Evolutionary conservation across 2,888 invertebrate species (phyloP), one percentile per base, ranked within the genome.

Genomic region (Trileptium ribeirensis): DNA sequence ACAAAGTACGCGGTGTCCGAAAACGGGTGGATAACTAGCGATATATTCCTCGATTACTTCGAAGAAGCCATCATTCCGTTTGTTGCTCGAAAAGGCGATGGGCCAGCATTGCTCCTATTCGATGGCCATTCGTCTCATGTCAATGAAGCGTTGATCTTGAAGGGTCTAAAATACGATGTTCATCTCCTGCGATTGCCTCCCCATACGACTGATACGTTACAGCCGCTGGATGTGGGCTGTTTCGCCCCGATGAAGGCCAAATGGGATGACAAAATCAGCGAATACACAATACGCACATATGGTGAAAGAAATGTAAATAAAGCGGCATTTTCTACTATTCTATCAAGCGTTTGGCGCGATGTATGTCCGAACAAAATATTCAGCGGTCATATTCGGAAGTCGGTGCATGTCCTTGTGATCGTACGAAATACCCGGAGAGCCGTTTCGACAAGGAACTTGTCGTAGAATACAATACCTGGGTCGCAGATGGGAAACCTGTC

Each of bases 21-120:
- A 34, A 75, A 75, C n/a, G 77, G 77, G 8, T 75, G 77, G 77
- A 75, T 75, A 3, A 75, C 77, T 33, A 37, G 8, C 3, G 77
- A 75, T 19, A 38, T 75, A 38, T 75, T 75, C n/a, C 8, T 37
- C n/a, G 38, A 38, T n/a, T 75, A 75, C 36, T 75, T 75, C 39
- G 37, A 24, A n/a, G 37, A 34, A 36, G 39, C 2, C 39, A 37
- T 38, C n/a, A 8, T 36, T n/a, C 77, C 77, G 15, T 37, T 2
- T 3, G n/a, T 38, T 3, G 15, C 3, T 2, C 2, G 2, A 8
- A 75, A 75, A 38, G 36, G 39, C 8, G 77, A 75, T 15, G 39
- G 33, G 8, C 51, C 51, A 24, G 8, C 51, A 15, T 51, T 70
- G 74, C 29, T 70, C 8, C 3, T 70, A 15, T 70, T 70, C 74